Conservation (phyloP, 2,888 invertebrate genomes). For the Nycteola revayana region DNA sequence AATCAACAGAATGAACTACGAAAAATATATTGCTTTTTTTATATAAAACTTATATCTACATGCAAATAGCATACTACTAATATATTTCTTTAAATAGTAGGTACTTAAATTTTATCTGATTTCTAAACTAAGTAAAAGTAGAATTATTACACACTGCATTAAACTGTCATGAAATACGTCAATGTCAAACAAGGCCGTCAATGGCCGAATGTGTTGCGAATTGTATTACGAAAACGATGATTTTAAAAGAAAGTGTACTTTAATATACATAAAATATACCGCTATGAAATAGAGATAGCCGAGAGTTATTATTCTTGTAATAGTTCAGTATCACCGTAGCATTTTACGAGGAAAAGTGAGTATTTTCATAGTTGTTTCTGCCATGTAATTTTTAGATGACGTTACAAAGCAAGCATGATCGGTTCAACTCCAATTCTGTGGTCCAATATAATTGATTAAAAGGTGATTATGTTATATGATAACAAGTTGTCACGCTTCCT, state of each 20-base stretch:
- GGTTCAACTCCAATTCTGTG: no score
- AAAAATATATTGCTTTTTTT: no score
- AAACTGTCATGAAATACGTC: slow-evolving; percentile 4
- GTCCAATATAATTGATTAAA: slow-evolving; percentile 23
- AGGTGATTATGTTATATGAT: slow-evolving; percentile 16
- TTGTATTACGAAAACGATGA: slow-evolving; percentile 19
- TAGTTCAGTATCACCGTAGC: slow-evolving; percentile 10
- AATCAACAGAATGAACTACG: no score
- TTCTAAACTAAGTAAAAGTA: slow-evolving; percentile 13
- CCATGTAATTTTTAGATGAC: slow-evolving; percentile 46
- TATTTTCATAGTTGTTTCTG: slow-evolving; percentile 17
- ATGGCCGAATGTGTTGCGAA: slow-evolving; percentile 13
- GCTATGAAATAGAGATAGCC: slow-evolving; percentile 28
- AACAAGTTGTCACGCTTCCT: slow-evolving; percentile 8
- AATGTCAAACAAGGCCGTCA: slow-evolving; percentile 24
- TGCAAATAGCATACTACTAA: no score
- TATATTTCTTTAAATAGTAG: no score
- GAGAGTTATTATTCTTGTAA: slow-evolving; percentile 11
- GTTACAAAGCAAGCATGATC: slow-evolving; percentile 32
- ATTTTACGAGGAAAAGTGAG: slow-evolving; percentile 29
- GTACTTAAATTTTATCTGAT: no score
- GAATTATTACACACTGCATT: slow-evolving; percentile 8
- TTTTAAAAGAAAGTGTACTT: slow-evolving; percentile 12
- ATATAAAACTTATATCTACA: no score
- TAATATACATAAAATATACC: slow-evolving; percentile 6